Percentiles rank a stretch among this genome's conserved stretches.
These are phyloP conservation scores for Sesia apiformis DNA, from an alignment of 2,888 invertebrate species.

Conservation along the genomic window DNA sequence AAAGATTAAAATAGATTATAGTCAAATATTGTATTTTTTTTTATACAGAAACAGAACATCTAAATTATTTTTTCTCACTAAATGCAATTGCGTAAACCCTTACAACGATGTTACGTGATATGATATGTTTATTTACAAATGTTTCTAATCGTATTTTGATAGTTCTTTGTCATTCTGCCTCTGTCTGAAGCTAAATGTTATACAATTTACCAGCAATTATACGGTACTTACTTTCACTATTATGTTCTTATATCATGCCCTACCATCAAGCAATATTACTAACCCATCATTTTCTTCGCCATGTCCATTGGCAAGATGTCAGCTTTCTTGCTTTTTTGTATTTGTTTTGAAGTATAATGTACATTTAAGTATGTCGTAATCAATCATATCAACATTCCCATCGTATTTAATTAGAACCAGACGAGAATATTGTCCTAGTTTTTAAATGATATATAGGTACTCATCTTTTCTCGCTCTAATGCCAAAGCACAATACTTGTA, in stretches of 20 bases:
- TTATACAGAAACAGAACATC: too few relatives aligned
- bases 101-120: slow-evolving; percentile 34
- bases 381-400: slow-evolving; percentile 34
- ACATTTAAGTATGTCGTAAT: slow-evolving; percentile 13
- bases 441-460: slow-evolving; percentile 54
- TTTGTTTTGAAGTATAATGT: neutral
- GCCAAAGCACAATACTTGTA: slow-evolving; percentile 56
- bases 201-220: slow-evolving; percentile 42
- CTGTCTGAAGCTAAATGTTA: slow-evolving; percentile 26
- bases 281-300: neutral
- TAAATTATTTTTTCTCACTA: slow-evolving; percentile 19
- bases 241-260: slow-evolving; percentile 12
- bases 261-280: neutral
- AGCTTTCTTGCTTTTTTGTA: neutral
- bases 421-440: slow-evolving; percentile 60
- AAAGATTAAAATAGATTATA: too few relatives aligned
- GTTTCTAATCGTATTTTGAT: slow-evolving; percentile 56
- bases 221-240: slow-evolving; percentile 45
- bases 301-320: neutral
- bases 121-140: slow-evolving; percentile 32
- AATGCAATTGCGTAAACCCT: slow-evolving; percentile 37
- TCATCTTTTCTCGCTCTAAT: slow-evolving; percentile 64
- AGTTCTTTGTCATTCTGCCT: slow-evolving; percentile 37
- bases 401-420: slow-evolving; percentile 46
- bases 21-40: too few relatives aligned